Evolutionary conservation across 2,797 vertebrate genomes (phyloP), one percentile per base, ranked within the genome.

Genomic region (Pipistrellus kuhlii): DNA sequence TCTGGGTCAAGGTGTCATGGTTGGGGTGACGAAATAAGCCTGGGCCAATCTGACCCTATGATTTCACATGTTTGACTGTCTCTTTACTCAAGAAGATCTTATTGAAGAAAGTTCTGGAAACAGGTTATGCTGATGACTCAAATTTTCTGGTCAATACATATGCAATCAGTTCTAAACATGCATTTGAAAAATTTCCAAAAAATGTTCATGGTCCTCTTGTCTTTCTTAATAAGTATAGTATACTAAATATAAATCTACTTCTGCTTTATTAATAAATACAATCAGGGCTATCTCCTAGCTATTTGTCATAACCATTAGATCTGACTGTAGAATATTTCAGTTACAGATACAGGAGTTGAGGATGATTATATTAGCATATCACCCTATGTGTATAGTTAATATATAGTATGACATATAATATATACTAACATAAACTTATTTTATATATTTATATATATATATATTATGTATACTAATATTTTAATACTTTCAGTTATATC

Each of bases 41-140:
- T 2, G 2, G 32, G 68, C 48, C 81, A 83, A 64, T 72, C 86
- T 48, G 38, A 81, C 55, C 81, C 78, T 25, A 84, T 18, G 75
- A 51, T 76, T 86, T 89, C 80, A 93, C 18, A 86, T 8, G 17
- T 8, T 62, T 15, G 1, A 85, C 75, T 62, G 27, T 80, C 68
- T 95, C 48, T 85, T 77, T 73, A 83, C 59, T 41, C 5, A 68
- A 94, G 64, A 83, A 89, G 88, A 84, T 23, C 32, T 90, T 85
- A 90, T 59, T 57, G 83, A 17, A 88, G 84, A 71, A 95, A 87
- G 69, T 46, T 96, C 93, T 96, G 48, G 72, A 83, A 93, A 87
- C 44, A 78, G 21, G 25, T 25, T 64, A 80, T 85, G 64, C 66
- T 87, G 89, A 95, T 83, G 55, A 57, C 48, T 86, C 90, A 81